Evolutionary conservation across 2,888 invertebrate species (phyloP).

Genomic region (Taphrorychus bicolor): DNA sequence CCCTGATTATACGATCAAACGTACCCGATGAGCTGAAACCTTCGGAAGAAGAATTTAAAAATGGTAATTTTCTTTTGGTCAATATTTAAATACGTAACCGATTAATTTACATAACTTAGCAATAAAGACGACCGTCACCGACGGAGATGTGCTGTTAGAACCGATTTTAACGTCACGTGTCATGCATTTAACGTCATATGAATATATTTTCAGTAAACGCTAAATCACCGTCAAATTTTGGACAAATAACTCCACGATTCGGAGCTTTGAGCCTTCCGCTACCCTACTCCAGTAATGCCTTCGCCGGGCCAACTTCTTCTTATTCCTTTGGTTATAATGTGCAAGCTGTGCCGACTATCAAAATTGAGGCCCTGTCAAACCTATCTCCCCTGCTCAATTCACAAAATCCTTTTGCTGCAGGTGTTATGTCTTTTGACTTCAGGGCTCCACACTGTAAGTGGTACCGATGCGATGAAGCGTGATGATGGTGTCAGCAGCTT

Average conservation of each 20-base stretch:
- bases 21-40: not conserved
- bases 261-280: not conserved
- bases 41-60: not conserved
- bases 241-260: not conserved
- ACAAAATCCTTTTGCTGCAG: not conserved
- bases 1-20: slow-evolving; percentile 13
- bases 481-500: too few relatives aligned
- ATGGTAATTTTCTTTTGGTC: not conserved
- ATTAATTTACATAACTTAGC: not conserved
- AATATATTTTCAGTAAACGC: not conserved
- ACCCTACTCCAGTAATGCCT: too few relatives aligned
- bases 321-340: not conserved
- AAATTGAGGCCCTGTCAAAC: not conserved
- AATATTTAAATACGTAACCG: not conserved
- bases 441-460: not conserved
- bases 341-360: not conserved
- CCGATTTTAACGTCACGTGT: not conserved
- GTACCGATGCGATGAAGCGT: too few relatives aligned
- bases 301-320: too few relatives aligned
- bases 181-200: too few relatives aligned
- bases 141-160: not conserved
- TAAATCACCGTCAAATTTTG: not conserved
- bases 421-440: not conserved
- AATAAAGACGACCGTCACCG: not conserved
- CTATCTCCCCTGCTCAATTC: not conserved